Evolutionary conservation across 2,113 vertebrate genomes (phyloP), one percentile per base, ranked within the genome.

Genomic region (Bos javanicus): DNA sequence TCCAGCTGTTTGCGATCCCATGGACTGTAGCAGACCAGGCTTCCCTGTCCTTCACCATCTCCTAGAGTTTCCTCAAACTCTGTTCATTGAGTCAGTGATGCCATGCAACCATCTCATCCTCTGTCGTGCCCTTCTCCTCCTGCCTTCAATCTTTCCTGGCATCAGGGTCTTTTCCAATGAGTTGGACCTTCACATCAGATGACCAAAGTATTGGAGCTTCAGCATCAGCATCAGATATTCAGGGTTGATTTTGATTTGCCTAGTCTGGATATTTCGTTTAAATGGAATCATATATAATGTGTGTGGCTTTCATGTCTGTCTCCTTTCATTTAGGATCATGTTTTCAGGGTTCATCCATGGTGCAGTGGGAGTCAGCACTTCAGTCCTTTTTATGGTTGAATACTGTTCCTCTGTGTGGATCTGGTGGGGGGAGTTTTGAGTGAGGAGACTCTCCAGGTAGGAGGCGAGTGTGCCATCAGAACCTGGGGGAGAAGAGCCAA

Each of bases 351-450:
- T 52, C 54, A 11, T 33, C 50, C 28, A 1, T 28, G 15, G 7
- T 0, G 2, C 14, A 62, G 50, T 7, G 1, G 7, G 19, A 7
- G 0, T 21, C 26, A 28, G 56, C 39, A 36, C 25, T 15, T 2
- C 6, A 1, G 12, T 88, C 28, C 62, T 85, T 62, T 71, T 28
- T 36, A 17, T n/a, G 83, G 86, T 59, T 2, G 14, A 39, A 21
- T 19, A 10, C 39, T 43, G 7, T 3, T 54, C 28, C 25, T 21
- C 9, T 10, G 11, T 15, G 7, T 39, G 39, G 74, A 7, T n/a
- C 2, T 43, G 2, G 6, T 8, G 19, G 8, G 78, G n/a, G 33
- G 56, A 23, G 0, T 59, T 93, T 26, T 54, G 59, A 46, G 25
- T 26, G 74, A 13, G 25, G 89, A 23, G 6, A 14, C 0, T 10